phyloP scores from a whole-genome alignment of 2,888 invertebrate genomes.

The Amphipoea lucens region DNA sequence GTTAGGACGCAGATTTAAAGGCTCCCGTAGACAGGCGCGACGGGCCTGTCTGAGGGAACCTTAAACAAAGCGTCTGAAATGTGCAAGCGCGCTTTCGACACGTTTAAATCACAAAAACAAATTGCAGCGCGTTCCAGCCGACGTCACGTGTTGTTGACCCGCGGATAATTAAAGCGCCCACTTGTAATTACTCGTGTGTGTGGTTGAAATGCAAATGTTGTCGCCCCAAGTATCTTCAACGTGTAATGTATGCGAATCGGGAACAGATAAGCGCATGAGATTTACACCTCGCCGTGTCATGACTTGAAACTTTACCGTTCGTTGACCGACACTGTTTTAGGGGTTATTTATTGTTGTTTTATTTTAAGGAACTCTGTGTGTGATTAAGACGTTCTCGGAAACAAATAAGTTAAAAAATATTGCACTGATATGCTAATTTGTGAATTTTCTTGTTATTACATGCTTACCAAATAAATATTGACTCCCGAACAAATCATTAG shows the following conservation, averaged over 20 bases:
- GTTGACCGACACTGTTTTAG: conserved; percentile 74
- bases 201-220: conserved; percentile 89
- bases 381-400: conserved; percentile 56
- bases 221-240: conserved; percentile 80
- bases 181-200: conserved; percentile 85
- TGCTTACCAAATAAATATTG: neutral
- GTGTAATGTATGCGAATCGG: conserved; percentile 77
- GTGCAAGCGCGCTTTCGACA: conserved; percentile 70
- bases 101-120: conserved; percentile 85
- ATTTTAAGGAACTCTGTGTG: conserved; percentile 51
- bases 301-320: conserved; percentile 81
- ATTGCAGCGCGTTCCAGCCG: conserved; percentile 82
- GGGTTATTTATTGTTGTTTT: conserved; percentile 67
- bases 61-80: conserved; percentile 54
- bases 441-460: conserved; percentile 15
- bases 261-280: conserved; percentile 86
- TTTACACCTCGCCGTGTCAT: conserved; percentile 85
- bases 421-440: conserved; percentile 38
- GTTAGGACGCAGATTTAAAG: neutral
- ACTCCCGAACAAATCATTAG: neutral
- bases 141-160: conserved; percentile 78
- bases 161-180: conserved; percentile 84
- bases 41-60: neutral
- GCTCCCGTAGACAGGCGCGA: neutral
- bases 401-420: conserved; percentile 38